Evolutionary conservation across 2,113 vertebrate species (phyloP).

Genomic region (Chloebia gouldiae): DNA sequence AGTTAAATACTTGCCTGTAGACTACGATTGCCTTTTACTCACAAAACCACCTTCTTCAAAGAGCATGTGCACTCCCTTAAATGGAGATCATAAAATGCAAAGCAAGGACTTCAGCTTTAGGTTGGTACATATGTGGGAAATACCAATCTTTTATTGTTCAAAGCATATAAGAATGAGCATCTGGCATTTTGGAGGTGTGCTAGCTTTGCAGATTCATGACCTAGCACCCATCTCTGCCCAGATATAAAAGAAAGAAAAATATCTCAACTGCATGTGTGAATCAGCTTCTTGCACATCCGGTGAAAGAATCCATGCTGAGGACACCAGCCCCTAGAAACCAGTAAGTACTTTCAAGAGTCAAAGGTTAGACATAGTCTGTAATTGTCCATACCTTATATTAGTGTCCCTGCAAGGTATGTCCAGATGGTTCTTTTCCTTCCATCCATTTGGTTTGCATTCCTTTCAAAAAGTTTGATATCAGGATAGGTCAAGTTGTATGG

Average conservation of each 20-base stretch:
- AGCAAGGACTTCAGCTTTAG: not conserved
- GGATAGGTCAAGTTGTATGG: rapidly evolving
- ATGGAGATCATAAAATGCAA: not conserved
- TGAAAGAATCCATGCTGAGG: not conserved
- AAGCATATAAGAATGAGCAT: not conserved
- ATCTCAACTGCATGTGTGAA: not conserved
- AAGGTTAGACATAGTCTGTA: not conserved
- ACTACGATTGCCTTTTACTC: not conserved
- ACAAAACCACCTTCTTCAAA: not conserved
- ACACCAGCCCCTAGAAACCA: not conserved
- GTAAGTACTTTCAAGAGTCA: not conserved
- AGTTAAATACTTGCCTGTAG: not conserved
- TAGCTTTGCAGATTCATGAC: not conserved
- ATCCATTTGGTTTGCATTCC: not conserved
- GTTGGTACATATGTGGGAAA: not conserved
- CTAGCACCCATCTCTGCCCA: not conserved
- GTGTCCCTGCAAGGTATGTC: not conserved
- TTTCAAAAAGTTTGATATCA: not conserved
- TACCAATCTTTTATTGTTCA: not conserved
- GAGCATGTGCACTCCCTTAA: not conserved
- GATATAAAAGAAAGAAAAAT: not conserved
- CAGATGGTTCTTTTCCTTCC: not conserved
- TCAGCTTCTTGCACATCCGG: not conserved
- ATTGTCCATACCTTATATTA: not conserved
- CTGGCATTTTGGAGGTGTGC: not conserved